Evolutionary conservation across 2,797 vertebrate species (phyloP).

Genomic region (Myotis vivesi): DNA sequence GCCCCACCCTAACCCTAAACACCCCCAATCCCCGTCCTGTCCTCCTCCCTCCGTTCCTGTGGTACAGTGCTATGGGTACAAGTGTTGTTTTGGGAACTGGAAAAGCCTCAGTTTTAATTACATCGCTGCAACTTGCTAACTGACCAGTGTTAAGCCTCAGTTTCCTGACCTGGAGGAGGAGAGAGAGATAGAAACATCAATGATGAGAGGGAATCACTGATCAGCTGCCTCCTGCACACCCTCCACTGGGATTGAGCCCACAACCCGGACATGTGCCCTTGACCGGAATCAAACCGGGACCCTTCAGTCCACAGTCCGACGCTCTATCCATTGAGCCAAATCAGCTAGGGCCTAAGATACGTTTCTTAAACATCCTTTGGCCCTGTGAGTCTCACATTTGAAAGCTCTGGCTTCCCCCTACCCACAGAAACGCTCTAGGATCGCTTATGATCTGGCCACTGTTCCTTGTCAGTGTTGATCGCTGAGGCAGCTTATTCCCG

Average conservation of each 20-base stretch:
- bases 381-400: background rate
- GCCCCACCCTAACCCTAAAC: background rate
- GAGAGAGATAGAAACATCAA: no score
- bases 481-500: background rate
- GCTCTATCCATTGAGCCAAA: no score
- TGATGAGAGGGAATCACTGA: no score
- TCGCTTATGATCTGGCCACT: background rate
- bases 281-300: no score
- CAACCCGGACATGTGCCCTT: no score
- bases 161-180: background rate
- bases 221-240: no score
- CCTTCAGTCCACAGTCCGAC: no score
- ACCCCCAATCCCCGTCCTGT: no score
- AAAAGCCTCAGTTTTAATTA: background rate
- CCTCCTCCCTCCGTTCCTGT: no score
- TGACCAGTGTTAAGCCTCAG: background rate
- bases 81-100: background rate
- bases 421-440: background rate
- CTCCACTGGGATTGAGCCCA: no score
- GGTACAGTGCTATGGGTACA: background rate
- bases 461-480: background rate
- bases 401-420: background rate
- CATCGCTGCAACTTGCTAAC: background rate
- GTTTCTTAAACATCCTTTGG: background rate
- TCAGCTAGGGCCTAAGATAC: background rate